Evolutionary conservation across 2,797 vertebrate species (phyloP).

Genomic region (Glossophaga mutica): DNA sequence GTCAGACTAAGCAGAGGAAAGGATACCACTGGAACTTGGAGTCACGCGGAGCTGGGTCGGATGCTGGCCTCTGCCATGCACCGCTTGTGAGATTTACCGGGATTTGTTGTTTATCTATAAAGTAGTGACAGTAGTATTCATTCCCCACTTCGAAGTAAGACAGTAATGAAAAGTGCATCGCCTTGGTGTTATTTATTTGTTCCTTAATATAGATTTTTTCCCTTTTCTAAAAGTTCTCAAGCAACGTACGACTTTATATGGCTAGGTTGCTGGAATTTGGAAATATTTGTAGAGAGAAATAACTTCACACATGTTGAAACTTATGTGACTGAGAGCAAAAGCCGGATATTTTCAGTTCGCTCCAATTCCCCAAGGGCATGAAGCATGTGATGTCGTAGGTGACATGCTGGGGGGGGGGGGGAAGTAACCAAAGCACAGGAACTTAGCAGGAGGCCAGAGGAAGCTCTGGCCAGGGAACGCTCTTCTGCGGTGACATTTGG

Average conservation of each 20-base stretch:
- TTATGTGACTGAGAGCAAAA: not conserved
- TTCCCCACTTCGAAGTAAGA: not conserved
- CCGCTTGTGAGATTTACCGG: not conserved
- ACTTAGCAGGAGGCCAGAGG: not conserved
- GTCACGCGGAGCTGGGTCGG: not conserved
- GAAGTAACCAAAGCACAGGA: not conserved
- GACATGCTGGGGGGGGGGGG: no score
- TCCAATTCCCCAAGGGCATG: not conserved
- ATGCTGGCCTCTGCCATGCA: not conserved
- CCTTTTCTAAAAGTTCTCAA: conserved; percentile 1
- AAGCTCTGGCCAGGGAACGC: not conserved
- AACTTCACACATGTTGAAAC: not conserved
- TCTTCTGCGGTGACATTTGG: not conserved
- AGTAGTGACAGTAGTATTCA: not conserved
- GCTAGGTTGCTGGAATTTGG: not conserved
- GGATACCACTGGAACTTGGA: not conserved
- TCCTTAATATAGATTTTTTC: not conserved
- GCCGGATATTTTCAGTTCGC: not conserved
- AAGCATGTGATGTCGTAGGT: not conserved
- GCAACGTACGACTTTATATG: not conserved
- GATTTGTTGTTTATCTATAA: not conserved
- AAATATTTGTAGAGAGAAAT: not conserved
- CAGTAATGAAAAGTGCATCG: not conserved
- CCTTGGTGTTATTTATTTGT: not conserved
- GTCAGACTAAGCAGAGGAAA: not conserved